Percentiles rank a stretch among this genome's conserved stretches.
phyloP scores from a whole-genome alignment of 2,888 invertebrate genomes.

The Harpalus rubripes region DNA sequence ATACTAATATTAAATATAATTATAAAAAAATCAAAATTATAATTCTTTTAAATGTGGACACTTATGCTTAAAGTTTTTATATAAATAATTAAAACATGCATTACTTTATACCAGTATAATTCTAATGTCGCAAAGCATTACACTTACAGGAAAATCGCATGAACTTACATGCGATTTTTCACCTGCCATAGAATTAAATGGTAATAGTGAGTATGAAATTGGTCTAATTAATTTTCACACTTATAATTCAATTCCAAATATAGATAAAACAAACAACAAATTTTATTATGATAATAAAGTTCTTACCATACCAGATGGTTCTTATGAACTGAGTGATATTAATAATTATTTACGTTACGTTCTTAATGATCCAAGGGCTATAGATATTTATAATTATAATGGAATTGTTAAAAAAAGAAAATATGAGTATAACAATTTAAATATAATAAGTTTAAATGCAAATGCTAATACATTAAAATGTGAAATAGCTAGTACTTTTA shows the following conservation, averaged over 20 bases:
- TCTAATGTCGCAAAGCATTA: conserved; percentile 71
- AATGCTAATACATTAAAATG: conserved; percentile 17
- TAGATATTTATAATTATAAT: background rate
- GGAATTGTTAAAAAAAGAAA: background rate
- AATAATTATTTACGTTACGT: conserved; percentile 68
- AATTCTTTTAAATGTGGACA: background rate
- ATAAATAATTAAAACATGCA: background rate
- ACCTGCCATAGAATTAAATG: conserved; percentile 70
- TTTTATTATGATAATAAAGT: conserved; percentile 70
- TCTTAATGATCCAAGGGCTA: conserved; percentile 11
- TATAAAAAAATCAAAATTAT: background rate
- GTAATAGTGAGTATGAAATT: conserved; percentile 70
- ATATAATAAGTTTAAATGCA: conserved; percentile 1
- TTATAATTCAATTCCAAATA: conserved; percentile 73
- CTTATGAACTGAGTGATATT: conserved; percentile 73
- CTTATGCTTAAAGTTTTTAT: conserved; percentile 11
- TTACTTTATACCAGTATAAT: conserved; percentile 59
- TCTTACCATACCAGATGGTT: conserved; percentile 71
- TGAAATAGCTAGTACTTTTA: conserved; percentile 16
- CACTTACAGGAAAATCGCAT: conserved; percentile 70
- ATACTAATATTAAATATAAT: conserved; percentile 3
- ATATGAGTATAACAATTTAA: background rate
- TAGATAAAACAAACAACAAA: conserved; percentile 73
- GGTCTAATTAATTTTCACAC: conserved; percentile 72
- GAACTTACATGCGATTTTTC: conserved; percentile 68